Conservation (phyloP, 2,797 vertebrate genomes). For the Erithacus rubecula region DNA sequence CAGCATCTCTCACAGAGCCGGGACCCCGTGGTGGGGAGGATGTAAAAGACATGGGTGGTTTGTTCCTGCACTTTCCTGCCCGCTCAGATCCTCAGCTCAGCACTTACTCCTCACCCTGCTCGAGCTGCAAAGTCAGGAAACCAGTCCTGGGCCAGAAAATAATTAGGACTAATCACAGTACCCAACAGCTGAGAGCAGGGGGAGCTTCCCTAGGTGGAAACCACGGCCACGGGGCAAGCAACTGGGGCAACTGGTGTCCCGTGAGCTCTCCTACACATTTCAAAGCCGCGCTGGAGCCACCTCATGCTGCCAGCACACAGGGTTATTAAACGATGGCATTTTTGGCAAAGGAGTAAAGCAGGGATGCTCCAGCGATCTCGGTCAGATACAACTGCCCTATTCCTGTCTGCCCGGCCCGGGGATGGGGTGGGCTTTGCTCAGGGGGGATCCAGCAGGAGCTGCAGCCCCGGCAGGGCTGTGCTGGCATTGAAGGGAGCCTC, state of each 20-base stretch:
- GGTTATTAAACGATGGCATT: accelerated
- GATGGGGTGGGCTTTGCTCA: background rate
- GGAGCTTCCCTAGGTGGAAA: background rate
- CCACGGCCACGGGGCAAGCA: background rate
- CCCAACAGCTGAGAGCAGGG: background rate
- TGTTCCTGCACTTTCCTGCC: background rate
- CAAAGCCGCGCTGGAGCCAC: accelerated
- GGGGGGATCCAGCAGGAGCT: background rate
- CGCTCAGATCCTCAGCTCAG: accelerated
- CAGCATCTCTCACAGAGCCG: background rate
- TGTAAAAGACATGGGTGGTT: background rate
- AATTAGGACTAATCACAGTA: background rate
- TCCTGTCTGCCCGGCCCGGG: background rate
- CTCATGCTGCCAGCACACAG: background rate
- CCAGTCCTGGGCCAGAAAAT: background rate
- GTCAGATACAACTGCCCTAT: too few relatives aligned
- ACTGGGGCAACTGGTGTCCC: accelerated
- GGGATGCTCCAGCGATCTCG: background rate
- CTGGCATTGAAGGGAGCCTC: accelerated
- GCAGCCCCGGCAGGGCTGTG: background rate
- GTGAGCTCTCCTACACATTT: background rate
- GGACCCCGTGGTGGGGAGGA: accelerated
- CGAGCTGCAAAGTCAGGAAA: background rate
- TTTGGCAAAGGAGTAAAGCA: background rate
- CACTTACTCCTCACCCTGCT: accelerated